Evolutionary conservation across 2,113 vertebrate genomes (phyloP), one percentile per base, ranked within the genome.

Genomic region (Cathartes aura): DNA sequence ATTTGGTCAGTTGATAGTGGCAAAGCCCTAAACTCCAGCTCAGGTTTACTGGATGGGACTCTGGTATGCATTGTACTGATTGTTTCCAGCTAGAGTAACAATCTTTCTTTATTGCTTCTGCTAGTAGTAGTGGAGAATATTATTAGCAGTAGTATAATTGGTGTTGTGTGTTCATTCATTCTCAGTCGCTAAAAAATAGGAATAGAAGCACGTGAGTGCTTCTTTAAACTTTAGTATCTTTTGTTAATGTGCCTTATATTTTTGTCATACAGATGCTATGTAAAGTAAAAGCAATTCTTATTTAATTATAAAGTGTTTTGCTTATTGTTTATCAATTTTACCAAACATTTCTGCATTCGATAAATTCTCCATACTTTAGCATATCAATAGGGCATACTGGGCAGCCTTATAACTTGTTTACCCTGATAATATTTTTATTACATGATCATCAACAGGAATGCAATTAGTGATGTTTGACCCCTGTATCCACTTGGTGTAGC

Each of bases 31-130:
- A 87, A 68, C 64, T 48, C 27, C 73, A 89, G 87, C 96, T 97
- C 84, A 75, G 89, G 43, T 96, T 97, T 94, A 48, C 84, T 94
- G 91, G 93, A 59, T 15, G 16, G 36, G 66, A 12, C 56, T 87
- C 64, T 85, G 90, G 96, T 94, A 85, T 94, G 89, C 96, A 96
- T 97, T 95, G 93, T 90, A 29, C 90, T 94, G 91, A 97, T 97
- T 91, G 91, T 97, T 97, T 97, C 97, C 96, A 96, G 85, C 90
- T 91, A 26, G 60, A 75, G 95, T 97, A 96, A 89, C 38, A 38
- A 32, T 55, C 84, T 75, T 2, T 68, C 93, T 89, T 91, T 76
- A 34, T 85, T 89, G 62, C 48, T 82, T 70, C 70, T 94, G 60
- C 66, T 82, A 24, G 58, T 84, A 89, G 93, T 96, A 91, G 87